Conservation (phyloP, 2,888 invertebrate genomes). For the Colostygia pectinataria region DNA sequence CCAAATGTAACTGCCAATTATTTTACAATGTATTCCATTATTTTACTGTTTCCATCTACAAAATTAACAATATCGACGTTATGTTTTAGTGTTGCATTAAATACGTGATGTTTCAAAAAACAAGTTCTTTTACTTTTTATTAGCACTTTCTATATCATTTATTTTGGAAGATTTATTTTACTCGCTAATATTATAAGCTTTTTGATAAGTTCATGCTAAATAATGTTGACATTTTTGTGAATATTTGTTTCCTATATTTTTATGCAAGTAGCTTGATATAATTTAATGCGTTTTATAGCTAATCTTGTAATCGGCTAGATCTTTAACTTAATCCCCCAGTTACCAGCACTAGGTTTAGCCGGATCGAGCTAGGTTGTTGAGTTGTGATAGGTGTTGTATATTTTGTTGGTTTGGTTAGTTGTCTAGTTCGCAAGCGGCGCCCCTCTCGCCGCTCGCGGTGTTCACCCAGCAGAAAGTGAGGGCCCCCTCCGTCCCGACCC, state of each 20-base stretch:
- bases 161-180: slow-evolving; percentile 80
- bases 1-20: slow-evolving; percentile 74
- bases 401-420: slow-evolving; percentile 79
- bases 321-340: slow-evolving; percentile 32
- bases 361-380: slow-evolving; percentile 40
- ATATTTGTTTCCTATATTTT: slow-evolving; percentile 56
- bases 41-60: slow-evolving; percentile 58
- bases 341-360: slow-evolving; percentile 45
- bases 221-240: slow-evolving; percentile 35
- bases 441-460: slow-evolving; percentile 67
- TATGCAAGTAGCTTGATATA: slow-evolving; percentile 71
- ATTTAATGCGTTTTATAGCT: slow-evolving; percentile 38
- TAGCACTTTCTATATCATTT: slow-evolving; percentile 67
- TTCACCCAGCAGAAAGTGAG: slow-evolving; percentile 64
- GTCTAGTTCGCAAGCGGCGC: slow-evolving; percentile 68
- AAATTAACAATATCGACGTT: slow-evolving; percentile 61
- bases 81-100: slow-evolving; percentile 75
- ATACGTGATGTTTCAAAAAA: slow-evolving; percentile 70
- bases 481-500: slow-evolving; percentile 51
- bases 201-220: slow-evolving; percentile 42
- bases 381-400: slow-evolving; percentile 59
- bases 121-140: slow-evolving; percentile 58
- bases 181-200: slow-evolving; percentile 38
- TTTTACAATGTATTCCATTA: slow-evolving; percentile 51
- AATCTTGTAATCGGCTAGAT: slow-evolving; percentile 30